Conservation (phyloP, 2,888 invertebrate species). For the Gari tellinella region DNA sequence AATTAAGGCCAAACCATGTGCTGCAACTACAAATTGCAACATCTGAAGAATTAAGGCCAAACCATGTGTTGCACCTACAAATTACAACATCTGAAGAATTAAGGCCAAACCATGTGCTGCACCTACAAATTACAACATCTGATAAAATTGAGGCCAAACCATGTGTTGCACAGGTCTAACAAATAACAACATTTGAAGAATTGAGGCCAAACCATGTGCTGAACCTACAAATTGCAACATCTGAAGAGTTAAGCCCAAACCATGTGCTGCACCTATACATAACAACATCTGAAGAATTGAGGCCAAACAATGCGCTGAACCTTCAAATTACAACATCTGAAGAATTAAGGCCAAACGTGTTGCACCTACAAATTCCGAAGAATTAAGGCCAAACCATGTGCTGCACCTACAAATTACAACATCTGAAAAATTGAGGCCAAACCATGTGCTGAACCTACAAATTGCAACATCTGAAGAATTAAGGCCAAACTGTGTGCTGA, state of each 20-base stretch:
- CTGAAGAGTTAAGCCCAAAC: too few species aligned
- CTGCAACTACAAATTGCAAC: constrained; percentile 86
- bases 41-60: constrained; percentile 89
- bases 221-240: constrained; percentile 86
- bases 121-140: too few species aligned
- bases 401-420: constrained; percentile 86
- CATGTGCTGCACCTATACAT: too few species aligned
- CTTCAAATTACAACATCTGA: too few species aligned
- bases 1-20: constrained; percentile 88
- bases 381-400: constrained; percentile 88
- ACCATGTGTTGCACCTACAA: constrained; percentile 87
- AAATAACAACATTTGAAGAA: too few species aligned
- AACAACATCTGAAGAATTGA: constrained; percentile 89
- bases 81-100: constrained; percentile 88
- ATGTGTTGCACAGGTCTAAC: too few species aligned
- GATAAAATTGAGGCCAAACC: too few species aligned
- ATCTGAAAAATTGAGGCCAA: constrained; percentile 89
- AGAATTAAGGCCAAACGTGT: too few species aligned
- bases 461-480: too few species aligned
- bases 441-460: constrained; percentile 87
- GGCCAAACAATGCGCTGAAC: constrained; percentile 87
- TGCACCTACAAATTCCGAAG: too few species aligned
- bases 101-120: constrained; percentile 88
- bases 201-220: constrained; percentile 88
- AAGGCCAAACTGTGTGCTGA: too few species aligned